These are phyloP conservation scores for Hystrix cristata DNA, from an alignment of 2,113 vertebrate species.

Conservation along the genomic window DNA sequence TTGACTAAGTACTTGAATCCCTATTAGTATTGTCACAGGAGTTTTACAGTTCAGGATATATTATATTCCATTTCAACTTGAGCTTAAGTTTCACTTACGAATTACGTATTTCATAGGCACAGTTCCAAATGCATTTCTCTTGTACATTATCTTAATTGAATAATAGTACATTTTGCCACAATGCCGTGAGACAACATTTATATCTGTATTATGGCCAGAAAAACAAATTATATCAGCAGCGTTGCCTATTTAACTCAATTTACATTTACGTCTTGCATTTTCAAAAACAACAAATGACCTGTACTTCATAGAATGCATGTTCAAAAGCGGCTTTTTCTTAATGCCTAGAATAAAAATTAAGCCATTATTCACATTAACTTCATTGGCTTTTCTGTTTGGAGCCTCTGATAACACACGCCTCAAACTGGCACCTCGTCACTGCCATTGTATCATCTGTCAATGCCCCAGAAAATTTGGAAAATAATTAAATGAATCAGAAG, in stretches of 20 bases:
- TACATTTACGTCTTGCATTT: background rate
- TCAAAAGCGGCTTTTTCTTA: slow-evolving; percentile 44
- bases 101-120: background rate
- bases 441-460: background rate
- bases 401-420: slow-evolving; percentile 52
- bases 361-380: slow-evolving; percentile 66
- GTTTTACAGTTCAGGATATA: background rate
- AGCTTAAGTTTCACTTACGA: background rate
- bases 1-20: background rate
- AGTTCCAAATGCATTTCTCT: background rate
- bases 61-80: background rate
- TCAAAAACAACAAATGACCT: slow-evolving; percentile 7
- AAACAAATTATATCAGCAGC: background rate
- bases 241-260: background rate
- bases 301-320: background rate
- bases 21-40: background rate
- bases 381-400: slow-evolving; percentile 67
- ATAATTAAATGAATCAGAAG: background rate
- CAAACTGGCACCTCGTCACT: background rate
- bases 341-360: slow-evolving; percentile 62
- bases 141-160: background rate
- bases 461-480: background rate
- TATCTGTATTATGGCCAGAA: background rate
- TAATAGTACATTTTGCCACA: background rate
- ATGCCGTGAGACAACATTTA: background rate